These are phyloP conservation scores for Euzophera pinguis DNA, from an alignment of 2,888 invertebrate species.

Conservation along the genomic window DNA sequence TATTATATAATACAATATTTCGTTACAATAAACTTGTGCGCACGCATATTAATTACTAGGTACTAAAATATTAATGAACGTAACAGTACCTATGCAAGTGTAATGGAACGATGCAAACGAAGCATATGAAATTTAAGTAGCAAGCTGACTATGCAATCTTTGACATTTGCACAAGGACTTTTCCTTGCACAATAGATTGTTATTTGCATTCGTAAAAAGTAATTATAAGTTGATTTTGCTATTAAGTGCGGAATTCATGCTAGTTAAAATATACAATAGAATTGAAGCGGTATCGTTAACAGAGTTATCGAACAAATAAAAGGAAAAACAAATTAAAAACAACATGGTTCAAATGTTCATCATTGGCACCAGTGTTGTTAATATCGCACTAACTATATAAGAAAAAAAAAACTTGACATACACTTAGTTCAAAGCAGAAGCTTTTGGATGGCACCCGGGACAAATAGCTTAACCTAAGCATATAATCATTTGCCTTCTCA, in stretches of 20 bases:
- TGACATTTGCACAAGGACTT: background rate
- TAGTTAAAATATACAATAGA: background rate
- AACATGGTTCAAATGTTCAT: no score
- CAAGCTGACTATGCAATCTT: conserved; percentile 3
- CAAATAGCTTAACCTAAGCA: no score
- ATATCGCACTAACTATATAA: no score
- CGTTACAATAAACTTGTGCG: background rate
- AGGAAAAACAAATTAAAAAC: background rate
- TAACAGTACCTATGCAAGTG: conserved; percentile 26
- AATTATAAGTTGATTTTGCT: background rate
- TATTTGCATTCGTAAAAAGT: background rate
- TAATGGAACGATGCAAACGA: conserved; percentile 26
- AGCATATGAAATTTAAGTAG: conserved; percentile 32
- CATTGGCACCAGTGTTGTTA: no score
- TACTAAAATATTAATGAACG: conserved; percentile 14
- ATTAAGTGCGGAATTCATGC: background rate
- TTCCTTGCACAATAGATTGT: background rate
- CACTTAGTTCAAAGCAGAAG: no score
- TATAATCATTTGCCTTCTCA: no score
- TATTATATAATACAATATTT: background rate
- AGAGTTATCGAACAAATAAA: background rate
- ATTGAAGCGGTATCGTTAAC: background rate
- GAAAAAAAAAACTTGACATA: no score
- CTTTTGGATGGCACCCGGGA: no score
- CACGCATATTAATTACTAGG: background rate